Base-by-base conservation (phyloP, 2,888 invertebrate species). In the Poecilobothrus nobilitatus region DNA sequence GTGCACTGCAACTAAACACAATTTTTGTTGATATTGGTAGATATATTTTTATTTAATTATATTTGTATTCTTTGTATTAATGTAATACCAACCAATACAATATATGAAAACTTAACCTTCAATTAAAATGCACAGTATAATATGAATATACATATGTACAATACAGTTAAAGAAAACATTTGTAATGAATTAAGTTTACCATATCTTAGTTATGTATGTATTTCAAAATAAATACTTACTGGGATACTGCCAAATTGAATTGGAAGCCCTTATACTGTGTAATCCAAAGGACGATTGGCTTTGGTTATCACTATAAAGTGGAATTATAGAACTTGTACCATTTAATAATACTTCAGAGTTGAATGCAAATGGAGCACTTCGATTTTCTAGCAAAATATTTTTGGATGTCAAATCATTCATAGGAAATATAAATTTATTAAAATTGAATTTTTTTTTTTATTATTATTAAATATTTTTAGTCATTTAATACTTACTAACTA, bases 181-280 rank as follows among this genome's bases (percentile, higher is more conserved):
- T 22, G 27, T 10, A 27, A 27, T 63, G 9, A 4, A 37, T n/a
- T n/a, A n/a, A n/a, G n/a, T n/a, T n/a, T n/a, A n/a, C n/a, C n/a
- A n/a, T n/a, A n/a, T n/a, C n/a, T n/a, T n/a, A n/a, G n/a, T n/a
- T n/a, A n/a, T n/a, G n/a, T n/a, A n/a, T n/a, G n/a, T n/a, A n/a
- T n/a, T 21, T 20, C 9, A 63, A 10, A n/a, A 65, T 65, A 66
- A n/a, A 65, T 68, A 86, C 88, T 87, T 85, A 86, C 87, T 84
- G 75, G 91, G 91, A 85, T 92, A 92, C 83, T 91, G 91, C 91
- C 91, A 92, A 78, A 91, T 86, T 69, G 91, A 87, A 68, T 89
- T 87, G 78, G 89, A 85, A 78, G 88, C 85, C 75, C 88, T 83
- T 76, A 84, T 75, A 81, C 34, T 65, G 15, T 27, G 4, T 18